These are phyloP conservation scores for Geopemphigus sp. DNA, from an alignment of 1,140 invertebrate genomes.

Conservation along the genomic window DNA sequence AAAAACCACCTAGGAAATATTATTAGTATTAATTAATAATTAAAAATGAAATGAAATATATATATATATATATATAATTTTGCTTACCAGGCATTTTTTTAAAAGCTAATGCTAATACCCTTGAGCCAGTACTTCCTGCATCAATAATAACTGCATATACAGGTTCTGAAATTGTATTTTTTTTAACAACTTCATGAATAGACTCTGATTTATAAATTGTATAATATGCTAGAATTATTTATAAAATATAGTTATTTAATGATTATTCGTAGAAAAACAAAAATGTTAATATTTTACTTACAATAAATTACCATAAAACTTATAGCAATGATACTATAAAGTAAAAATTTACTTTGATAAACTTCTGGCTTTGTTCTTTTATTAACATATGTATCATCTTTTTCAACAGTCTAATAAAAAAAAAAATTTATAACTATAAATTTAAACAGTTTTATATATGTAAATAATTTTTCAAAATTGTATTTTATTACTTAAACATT, in stretches of 20 bases:
- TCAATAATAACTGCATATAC: slow-evolving; percentile 93
- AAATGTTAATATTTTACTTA: slow-evolving; percentile 8
- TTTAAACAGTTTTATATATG: no score
- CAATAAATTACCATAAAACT: slow-evolving; percentile 12
- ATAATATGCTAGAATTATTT: slow-evolving; percentile 31
- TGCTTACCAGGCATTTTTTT: slow-evolving; percentile 68
- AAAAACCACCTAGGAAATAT: slow-evolving; percentile 61
- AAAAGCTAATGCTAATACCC: slow-evolving; percentile 88
- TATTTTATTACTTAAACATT: no score
- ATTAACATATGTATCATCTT: slow-evolving; percentile 27
- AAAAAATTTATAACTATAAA: not conserved
- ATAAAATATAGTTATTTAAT: not conserved
- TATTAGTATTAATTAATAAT: not conserved
- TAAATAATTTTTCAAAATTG: not conserved
- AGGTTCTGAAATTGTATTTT: not conserved
- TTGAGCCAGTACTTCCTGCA: slow-evolving; percentile 91
- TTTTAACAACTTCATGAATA: not conserved
- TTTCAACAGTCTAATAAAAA: slow-evolving; percentile 12
- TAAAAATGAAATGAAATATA: not conserved
- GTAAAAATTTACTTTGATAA: slow-evolving; percentile 20
- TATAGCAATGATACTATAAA: slow-evolving; percentile 26
- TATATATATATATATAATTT: slow-evolving; percentile 33
- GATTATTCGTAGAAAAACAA: not conserved
- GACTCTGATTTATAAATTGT: slow-evolving; percentile 20
- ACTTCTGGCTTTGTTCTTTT: slow-evolving; percentile 5